phyloP scores from a whole-genome alignment of 1,140 invertebrate species.

The silkworm (Bombyx mori) region DNA sequence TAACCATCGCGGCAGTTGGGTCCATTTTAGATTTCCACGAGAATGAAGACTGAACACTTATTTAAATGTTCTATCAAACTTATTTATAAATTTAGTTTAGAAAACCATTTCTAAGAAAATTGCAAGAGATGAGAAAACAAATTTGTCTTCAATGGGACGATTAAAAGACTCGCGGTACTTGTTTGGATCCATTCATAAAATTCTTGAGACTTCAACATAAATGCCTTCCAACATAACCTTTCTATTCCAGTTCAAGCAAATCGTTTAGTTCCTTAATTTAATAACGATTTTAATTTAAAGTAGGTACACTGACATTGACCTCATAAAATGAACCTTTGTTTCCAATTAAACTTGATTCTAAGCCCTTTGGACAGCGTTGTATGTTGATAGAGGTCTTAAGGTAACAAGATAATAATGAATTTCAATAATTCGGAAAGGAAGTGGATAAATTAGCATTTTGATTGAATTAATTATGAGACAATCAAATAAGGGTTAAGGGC shows the following conservation, averaged over 20 bases:
- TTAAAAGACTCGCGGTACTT: too few species aligned
- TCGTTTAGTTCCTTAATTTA: neutral
- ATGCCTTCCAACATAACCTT: neutral
- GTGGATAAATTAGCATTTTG: constrained; percentile 28
- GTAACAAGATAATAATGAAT: constrained; percentile 17
- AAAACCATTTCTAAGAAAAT: too few species aligned
- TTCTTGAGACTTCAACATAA: too few species aligned
- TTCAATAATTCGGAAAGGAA: constrained; percentile 21
- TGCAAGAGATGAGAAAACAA: too few species aligned
- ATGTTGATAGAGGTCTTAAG: constrained; percentile 29
- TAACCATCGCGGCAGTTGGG: too few species aligned
- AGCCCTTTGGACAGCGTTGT: constrained; percentile 12
- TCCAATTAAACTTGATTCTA: constrained; percentile 5
- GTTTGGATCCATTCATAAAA: too few species aligned
- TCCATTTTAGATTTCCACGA: neutral
- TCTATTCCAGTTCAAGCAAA: neutral
- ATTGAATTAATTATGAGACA: constrained; percentile 11
- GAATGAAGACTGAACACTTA: neutral
- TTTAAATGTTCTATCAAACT: neutral
- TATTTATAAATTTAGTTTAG: too few species aligned
- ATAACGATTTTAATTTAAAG: neutral
- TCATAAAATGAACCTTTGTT: constrained; percentile 1
- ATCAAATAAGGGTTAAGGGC: too few species aligned
- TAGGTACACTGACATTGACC: constrained; percentile 4
- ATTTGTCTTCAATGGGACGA: too few species aligned